Evolutionary conservation across 2,797 vertebrate genomes (phyloP).

Genomic region (Sarcoramphus papa): DNA sequence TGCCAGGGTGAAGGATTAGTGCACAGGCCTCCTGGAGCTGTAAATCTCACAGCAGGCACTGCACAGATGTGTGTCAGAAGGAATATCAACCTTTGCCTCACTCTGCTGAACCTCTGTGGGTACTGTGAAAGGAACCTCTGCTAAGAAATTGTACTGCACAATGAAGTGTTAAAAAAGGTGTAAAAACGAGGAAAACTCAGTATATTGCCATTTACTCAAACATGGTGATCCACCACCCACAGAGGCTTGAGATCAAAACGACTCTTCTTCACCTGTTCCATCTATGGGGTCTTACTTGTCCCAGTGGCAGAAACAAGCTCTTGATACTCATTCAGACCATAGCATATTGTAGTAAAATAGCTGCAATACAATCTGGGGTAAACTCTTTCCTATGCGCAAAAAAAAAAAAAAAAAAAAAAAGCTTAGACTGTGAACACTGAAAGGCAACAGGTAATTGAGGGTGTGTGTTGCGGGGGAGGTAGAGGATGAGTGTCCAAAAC

Average conservation of each 20-base stretch:
- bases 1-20: not conserved
- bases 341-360: not conserved
- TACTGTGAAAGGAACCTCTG: not conserved
- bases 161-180: not conserved
- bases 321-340: not conserved
- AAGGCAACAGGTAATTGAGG: not conserved
- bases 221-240: not conserved
- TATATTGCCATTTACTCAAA: not conserved
- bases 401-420: not conserved
- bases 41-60: not conserved
- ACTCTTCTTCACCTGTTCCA: not conserved
- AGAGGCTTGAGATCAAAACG: not conserved
- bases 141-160: not conserved
- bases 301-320: not conserved
- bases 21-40: not conserved
- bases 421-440: not conserved
- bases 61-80: not conserved
- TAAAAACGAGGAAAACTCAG: not conserved
- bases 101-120: not conserved
- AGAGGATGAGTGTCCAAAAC: not conserved
- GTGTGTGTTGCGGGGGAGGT: not conserved
- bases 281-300: not conserved
- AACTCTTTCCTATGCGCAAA: not conserved
- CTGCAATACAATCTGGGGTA: not conserved
- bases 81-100: not conserved